These are phyloP conservation scores for Ectemnius lituratus DNA, from an alignment of 2,888 invertebrate species.

Conservation along the genomic window DNA sequence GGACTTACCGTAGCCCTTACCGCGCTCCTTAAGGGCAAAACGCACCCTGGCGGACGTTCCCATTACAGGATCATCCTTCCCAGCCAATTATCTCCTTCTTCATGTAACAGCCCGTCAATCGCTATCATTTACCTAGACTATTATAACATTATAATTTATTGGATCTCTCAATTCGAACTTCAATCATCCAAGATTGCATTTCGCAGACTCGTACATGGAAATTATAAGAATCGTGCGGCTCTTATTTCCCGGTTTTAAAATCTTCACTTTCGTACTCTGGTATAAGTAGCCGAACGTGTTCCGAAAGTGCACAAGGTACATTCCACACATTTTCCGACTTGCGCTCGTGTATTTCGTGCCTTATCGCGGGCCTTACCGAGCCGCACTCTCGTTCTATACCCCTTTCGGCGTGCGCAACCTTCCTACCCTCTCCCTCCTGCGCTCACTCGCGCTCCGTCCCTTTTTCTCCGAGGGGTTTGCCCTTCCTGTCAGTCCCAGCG, in stretches of 20 bases:
- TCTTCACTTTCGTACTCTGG: too few species aligned
- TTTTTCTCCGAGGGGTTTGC: constrained; percentile 39
- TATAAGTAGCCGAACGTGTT: not conserved
- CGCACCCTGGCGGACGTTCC: constrained; percentile 20
- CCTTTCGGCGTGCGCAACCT: constrained; percentile 44
- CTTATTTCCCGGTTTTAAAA: too few species aligned
- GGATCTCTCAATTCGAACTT: too few species aligned
- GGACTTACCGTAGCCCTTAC: constrained; percentile 54
- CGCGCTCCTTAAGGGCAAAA: constrained; percentile 19
- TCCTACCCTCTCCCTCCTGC: constrained; percentile 7
- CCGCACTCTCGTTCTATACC: constrained; percentile 36
- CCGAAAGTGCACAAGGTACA: not conserved
- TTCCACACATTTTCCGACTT: too few species aligned
- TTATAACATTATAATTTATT: too few species aligned
- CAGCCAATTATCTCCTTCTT: not conserved
- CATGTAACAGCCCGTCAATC: not conserved
- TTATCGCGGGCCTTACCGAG: not conserved
- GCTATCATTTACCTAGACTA: too few species aligned
- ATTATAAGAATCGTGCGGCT: too few species aligned
- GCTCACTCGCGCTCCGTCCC: constrained; percentile 26
- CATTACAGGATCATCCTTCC: constrained; percentile 14
- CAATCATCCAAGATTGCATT: too few species aligned
- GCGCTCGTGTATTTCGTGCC: not conserved
- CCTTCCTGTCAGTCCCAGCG: constrained; percentile 18
- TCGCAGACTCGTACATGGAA: too few species aligned